These are phyloP conservation scores for Celastrina argiolus DNA, from an alignment of 2,888 invertebrate genomes.

Conservation along the genomic window DNA sequence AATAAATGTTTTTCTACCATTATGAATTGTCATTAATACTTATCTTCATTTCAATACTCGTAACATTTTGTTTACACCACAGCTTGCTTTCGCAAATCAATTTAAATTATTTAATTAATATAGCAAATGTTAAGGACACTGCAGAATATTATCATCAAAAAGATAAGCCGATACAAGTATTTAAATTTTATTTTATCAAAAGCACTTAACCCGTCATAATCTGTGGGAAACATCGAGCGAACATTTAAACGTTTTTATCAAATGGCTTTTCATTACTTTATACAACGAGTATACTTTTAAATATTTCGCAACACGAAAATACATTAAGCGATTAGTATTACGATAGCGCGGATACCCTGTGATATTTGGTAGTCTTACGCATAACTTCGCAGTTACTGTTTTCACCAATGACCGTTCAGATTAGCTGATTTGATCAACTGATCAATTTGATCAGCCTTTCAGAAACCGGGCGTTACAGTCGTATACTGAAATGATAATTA, in stretches of 20 bases:
- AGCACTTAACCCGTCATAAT: conserved; percentile 7
- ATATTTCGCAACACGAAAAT: background rate
- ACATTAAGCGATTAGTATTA: background rate
- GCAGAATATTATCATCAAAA: background rate
- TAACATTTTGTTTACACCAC: no score
- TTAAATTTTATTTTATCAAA: conserved; percentile 14
- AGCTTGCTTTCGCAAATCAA: background rate
- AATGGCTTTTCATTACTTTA: conserved; percentile 1
- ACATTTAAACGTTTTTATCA: conserved; percentile 8
- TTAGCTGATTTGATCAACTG: no score
- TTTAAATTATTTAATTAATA: background rate
- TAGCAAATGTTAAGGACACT: background rate
- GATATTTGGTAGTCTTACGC: background rate
- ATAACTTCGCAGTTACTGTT: background rate
- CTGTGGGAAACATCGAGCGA: conserved; percentile 6
- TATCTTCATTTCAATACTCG: no score
- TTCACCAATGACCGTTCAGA: no score
- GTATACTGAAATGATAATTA: no score
- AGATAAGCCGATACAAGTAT: background rate
- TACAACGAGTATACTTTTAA: conserved; percentile 3
- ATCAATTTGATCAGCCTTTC: no score
- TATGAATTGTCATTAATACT: no score
- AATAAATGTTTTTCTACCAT: no score
- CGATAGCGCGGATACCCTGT: background rate
- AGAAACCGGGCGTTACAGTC: no score